Percentiles rank a stretch among this genome's conserved stretches.
Evolutionary conservation across 2,797 vertebrate species (phyloP).

Genomic region (Apodemus agrarius): DNA sequence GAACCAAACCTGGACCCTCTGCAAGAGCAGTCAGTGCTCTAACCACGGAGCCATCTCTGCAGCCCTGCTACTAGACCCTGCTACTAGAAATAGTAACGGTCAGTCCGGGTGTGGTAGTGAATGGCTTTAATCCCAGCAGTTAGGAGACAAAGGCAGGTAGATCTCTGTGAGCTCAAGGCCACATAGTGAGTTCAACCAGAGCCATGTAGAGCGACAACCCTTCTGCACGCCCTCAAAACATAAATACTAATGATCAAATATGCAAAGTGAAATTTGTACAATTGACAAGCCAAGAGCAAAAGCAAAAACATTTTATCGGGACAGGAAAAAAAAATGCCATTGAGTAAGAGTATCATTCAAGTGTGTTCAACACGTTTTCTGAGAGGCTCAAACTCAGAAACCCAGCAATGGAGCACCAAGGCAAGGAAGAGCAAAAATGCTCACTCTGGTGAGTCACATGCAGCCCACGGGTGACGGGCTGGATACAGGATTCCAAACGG

Average conservation of each 20-base stretch:
- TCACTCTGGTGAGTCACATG: neutral
- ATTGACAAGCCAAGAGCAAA: conserved; percentile 26
- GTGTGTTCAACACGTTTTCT: neutral
- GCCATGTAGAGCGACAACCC: neutral
- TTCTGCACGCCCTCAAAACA: neutral
- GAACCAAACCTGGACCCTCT: neutral
- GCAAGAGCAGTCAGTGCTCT: neutral
- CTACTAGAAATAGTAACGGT: neutral
- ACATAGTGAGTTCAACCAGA: neutral
- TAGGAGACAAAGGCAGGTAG: neutral
- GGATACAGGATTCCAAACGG: neutral
- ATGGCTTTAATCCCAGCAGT: neutral
- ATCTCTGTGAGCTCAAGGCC: neutral
- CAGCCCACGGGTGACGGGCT: neutral
- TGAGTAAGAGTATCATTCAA: neutral
- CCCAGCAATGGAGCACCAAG: too few species aligned
- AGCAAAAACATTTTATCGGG: conserved; percentile 43
- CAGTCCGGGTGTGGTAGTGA: neutral
- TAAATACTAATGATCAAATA: conserved; percentile 22
- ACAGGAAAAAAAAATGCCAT: conserved; percentile 34
- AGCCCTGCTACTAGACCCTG: neutral
- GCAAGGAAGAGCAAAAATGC: neutral
- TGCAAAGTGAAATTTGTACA: conserved; percentile 41
- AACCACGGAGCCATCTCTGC: neutral
- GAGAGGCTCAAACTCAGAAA: neutral